Evolutionary conservation across 2,888 invertebrate species (phyloP).

Genomic region (Troides helena): DNA sequence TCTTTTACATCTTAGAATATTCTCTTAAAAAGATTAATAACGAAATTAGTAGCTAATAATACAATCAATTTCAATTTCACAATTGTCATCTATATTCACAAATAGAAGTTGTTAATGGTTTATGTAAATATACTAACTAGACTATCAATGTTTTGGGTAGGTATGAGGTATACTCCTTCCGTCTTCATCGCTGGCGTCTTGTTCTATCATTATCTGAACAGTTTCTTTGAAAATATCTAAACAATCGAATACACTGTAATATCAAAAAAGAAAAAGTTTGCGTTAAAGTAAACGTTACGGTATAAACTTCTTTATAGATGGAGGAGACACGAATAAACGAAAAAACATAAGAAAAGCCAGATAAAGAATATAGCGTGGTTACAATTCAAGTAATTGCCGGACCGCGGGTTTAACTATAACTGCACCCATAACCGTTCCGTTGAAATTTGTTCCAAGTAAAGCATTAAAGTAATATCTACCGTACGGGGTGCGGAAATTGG

Average conservation of each 20-base stretch:
- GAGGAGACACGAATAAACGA: neutral
- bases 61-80: too few relatives aligned
- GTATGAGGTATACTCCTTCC: too few relatives aligned
- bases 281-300: neutral
- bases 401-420: conserved; percentile 57
- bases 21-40: too few relatives aligned
- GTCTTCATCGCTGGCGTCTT: too few relatives aligned
- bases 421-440: conserved; percentile 60
- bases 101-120: too few relatives aligned
- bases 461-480: conserved; percentile 63
- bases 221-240: too few relatives aligned
- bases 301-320: neutral
- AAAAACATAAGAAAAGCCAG: conserved; percentile 42
- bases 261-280: conserved; percentile 2
- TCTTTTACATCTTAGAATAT: too few relatives aligned
- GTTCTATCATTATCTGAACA: too few relatives aligned
- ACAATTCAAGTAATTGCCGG: conserved; percentile 62
- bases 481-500: conserved; percentile 60
- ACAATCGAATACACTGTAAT: neutral
- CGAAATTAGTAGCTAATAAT: too few relatives aligned
- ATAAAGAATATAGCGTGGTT: conserved; percentile 47
- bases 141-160: too few relatives aligned
- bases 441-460: conserved; percentile 55
- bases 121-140: too few relatives aligned
- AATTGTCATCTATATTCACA: too few relatives aligned